phyloP scores from a whole-genome alignment of 2,797 vertebrate species.

The Nannoperca obscura region DNA sequence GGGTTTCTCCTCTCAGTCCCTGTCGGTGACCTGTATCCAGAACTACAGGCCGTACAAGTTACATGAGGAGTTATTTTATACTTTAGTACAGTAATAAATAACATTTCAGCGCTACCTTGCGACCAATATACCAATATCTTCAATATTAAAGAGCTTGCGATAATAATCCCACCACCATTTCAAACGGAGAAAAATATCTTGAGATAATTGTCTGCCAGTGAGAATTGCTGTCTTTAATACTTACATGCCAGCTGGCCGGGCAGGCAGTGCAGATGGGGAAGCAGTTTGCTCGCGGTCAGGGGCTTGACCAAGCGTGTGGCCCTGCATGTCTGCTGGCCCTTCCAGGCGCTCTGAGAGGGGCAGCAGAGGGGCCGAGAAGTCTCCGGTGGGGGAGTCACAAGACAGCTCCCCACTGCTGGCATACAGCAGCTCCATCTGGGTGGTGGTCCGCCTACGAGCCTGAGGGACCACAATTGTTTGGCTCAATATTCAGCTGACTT shows the following conservation, averaged over 20 bases:
- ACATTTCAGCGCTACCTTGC: background rate
- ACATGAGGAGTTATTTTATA: background rate
- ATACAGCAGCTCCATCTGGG: conserved; percentile 97
- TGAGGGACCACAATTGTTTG: conserved; percentile 62
- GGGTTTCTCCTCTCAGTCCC: conserved; percentile 87
- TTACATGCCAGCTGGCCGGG: conserved; percentile 91
- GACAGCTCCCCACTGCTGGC: conserved; percentile 89
- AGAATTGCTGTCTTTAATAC: conserved; percentile 53
- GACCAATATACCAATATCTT: background rate
- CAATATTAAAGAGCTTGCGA: background rate
- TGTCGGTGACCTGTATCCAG: conserved; percentile 87
- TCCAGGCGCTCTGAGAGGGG: conserved; percentile 86
- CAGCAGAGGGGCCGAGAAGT: conserved; percentile 83
- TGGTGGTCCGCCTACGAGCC: conserved; percentile 96
- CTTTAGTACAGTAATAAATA: background rate
- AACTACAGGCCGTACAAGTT: conserved; percentile 45
- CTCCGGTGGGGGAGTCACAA: conserved; percentile 85
- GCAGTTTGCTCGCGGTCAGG: conserved; percentile 85
- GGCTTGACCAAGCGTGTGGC: conserved; percentile 77
- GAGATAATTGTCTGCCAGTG: background rate
- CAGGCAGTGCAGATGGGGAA: conserved; percentile 86
- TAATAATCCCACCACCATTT: background rate
- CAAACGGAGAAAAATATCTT: background rate
- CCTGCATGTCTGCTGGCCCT: conserved; percentile 77
- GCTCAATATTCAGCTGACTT: conserved; percentile 11